Percentiles rank a stretch among this genome's conserved stretches.
These are phyloP conservation scores for Hesperophylax magnus DNA, from an alignment of 1,140 invertebrate species.

Conservation along the genomic window DNA sequence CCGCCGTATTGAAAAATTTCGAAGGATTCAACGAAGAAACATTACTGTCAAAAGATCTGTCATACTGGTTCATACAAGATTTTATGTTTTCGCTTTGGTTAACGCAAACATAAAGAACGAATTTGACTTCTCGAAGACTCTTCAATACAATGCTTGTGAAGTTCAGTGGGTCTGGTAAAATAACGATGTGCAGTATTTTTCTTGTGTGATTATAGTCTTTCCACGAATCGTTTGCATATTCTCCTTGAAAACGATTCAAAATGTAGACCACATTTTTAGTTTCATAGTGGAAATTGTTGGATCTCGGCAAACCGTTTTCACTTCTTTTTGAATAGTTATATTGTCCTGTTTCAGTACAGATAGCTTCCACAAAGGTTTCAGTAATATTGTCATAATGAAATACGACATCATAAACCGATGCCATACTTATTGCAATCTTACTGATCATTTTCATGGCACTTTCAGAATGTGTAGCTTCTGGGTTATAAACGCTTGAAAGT, in stretches of 20 bases:
- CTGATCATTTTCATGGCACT: neutral
- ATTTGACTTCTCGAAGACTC: neutral
- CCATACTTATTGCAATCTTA: neutral
- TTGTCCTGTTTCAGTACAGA: neutral
- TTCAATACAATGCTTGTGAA: neutral
- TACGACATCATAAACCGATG: conserved; percentile 1
- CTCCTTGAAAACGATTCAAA: neutral
- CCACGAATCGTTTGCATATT: neutral
- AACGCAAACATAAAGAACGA: conserved; percentile 22
- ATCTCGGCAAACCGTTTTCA: neutral
- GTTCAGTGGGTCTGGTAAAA: conserved; percentile 21
- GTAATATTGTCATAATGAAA: conserved; percentile 19
- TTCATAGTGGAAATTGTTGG: too few species aligned
- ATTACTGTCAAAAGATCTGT: neutral
- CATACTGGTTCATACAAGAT: neutral
- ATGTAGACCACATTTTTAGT: too few species aligned
- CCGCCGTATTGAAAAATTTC: conserved; percentile 1
- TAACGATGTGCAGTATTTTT: neutral
- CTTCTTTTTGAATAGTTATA: neutral
- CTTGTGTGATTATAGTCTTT: conserved; percentile 3
- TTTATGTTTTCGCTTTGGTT: conserved; percentile 15
- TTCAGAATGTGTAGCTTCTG: neutral
- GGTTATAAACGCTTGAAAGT: neutral
- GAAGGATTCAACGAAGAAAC: neutral
- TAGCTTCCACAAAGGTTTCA: neutral